phyloP scores from a whole-genome alignment of 2,888 invertebrate species.

The Axea sp. region DNA sequence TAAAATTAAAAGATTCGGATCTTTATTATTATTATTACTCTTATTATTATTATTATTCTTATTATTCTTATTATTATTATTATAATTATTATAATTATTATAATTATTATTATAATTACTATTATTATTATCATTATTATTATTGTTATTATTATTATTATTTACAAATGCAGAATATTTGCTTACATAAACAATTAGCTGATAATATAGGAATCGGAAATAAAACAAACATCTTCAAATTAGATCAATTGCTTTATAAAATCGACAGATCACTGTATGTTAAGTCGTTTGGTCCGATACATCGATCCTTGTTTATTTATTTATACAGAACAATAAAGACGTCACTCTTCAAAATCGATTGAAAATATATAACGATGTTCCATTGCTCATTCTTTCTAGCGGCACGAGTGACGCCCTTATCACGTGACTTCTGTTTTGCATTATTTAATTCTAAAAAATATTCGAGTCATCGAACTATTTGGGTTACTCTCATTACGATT shows the following conservation, averaged over 20 bases:
- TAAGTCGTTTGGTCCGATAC: constrained; percentile 56
- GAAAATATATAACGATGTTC: constrained; percentile 44
- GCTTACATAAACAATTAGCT: too few species aligned
- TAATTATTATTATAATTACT: too few species aligned
- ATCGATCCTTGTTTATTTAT: constrained; percentile 31
- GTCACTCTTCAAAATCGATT: constrained; percentile 33
- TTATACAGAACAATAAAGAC: constrained; percentile 42
- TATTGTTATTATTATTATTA: too few species aligned
- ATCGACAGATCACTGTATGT: constrained; percentile 50
- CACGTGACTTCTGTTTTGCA: constrained; percentile 15
- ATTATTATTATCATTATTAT: too few species aligned
- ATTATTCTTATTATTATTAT: too few species aligned
- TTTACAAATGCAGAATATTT: too few species aligned
- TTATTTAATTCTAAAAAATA: constrained; percentile 56
- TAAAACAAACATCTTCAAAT: background rate
- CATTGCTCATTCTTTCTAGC: background rate
- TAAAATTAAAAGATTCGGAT: too few species aligned
- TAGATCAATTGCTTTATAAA: constrained; percentile 33
- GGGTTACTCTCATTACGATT: constrained; percentile 42
- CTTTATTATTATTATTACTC: too few species aligned
- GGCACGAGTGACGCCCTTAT: constrained; percentile 39
- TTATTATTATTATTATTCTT: too few species aligned
- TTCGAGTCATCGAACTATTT: constrained; percentile 57
- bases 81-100: too few species aligned
- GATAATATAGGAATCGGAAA: constrained; percentile 5